Conservation (phyloP, 2,797 vertebrate genomes). For the Nothura maculosa region DNA sequence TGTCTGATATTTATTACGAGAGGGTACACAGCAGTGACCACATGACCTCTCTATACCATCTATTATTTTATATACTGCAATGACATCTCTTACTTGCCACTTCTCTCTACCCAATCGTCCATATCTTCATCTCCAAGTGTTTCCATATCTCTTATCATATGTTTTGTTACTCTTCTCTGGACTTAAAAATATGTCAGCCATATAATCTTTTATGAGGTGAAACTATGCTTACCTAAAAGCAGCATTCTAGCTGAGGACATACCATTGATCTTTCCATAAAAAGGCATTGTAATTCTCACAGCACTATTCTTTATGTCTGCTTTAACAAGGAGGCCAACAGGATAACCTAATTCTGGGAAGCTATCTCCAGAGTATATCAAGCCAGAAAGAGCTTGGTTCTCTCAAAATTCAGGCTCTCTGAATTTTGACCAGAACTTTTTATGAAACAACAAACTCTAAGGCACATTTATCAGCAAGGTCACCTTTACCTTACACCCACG, state of each 20-base stretch:
- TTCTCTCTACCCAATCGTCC: conserved; percentile 23
- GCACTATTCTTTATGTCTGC: conserved; percentile 15
- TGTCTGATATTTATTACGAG: conserved; percentile 45
- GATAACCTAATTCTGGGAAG: conserved; percentile 58
- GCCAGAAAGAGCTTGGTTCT: not conserved
- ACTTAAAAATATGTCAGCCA: conserved; percentile 57
- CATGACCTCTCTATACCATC: not conserved
- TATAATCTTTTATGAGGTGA: conserved; percentile 71
- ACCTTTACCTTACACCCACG: accelerated
- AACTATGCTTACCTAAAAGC: conserved; percentile 58
- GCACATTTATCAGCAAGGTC: not conserved
- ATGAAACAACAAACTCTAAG: not conserved
- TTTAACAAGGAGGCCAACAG: conserved; percentile 5
- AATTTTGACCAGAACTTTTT: conserved; percentile 39
- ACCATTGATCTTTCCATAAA: conserved; percentile 72
- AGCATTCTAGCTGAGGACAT: conserved; percentile 26
- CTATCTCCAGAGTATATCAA: not conserved
- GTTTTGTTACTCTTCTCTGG: conserved; percentile 40
- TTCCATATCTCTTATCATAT: conserved; percentile 43
- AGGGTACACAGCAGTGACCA: conserved; percentile 2
- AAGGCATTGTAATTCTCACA: conserved; percentile 42
- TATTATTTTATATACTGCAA: conserved; percentile 54
- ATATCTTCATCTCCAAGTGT: conserved; percentile 42
- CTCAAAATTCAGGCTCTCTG: not conserved
- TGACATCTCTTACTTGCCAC: conserved; percentile 39